Evolutionary conservation across 1,140 invertebrate species (phyloP), one percentile per base, ranked within the genome.

Genomic region (Aethina tumida): DNA sequence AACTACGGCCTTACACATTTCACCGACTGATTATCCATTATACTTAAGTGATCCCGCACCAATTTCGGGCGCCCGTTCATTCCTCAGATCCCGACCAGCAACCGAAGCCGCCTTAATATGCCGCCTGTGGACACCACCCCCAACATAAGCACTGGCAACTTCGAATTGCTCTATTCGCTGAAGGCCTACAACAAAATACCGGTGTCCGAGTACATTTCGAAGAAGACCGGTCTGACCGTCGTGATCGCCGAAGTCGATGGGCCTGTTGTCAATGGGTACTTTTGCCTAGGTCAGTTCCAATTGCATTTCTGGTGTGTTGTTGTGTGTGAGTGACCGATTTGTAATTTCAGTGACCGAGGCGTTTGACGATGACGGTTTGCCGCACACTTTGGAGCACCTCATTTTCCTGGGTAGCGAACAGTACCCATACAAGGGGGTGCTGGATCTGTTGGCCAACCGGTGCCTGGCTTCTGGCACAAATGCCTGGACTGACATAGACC

Each of bases 301-400:
- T 30, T 13, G 15, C 6, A 9, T 13, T 22, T 35, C 2, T 21
- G 4, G 34, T 36, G 27, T 16, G 34, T 36, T 10, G 25, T 36
- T 36, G 8, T 36, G 34, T 13, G 21, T 10, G 34, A 36, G 9
- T 10, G 12, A n/a, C 22, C 21, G 9, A 32, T 18, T 28, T 42
- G 21, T 35, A 30, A n/a, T n/a, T 43, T 32, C 36, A 92, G 89
- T 81, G 12, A 95, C 91, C 8, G 88, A 94, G 70, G 84, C 88
- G 0, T 72, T 81, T 56, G 85, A 90, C 65, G 85, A 94, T 66
- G 88, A 94, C 71, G 91, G 91, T 3, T 58, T 95, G 22, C 90
- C 90, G 1, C 90, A 95, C 56, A 94, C 90, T 8, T 65, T 95
- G 59, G 90, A 95, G 56, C 91, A 96, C 66, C 69, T 95, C 5